These are phyloP conservation scores for Polylopha cassiicola DNA, from an alignment of 2,888 invertebrate species.

Conservation along the genomic window DNA sequence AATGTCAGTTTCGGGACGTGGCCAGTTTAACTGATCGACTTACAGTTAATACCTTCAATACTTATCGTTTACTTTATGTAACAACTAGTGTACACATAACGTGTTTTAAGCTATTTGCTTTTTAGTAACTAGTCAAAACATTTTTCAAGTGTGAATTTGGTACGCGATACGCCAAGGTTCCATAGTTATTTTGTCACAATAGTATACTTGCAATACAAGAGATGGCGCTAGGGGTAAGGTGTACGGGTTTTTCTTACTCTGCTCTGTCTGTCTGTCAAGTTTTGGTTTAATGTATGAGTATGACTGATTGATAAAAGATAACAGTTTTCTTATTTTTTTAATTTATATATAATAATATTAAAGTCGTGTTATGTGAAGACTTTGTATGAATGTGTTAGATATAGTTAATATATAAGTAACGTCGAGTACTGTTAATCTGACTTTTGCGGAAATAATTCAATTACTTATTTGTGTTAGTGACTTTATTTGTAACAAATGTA, in stretches of 20 bases:
- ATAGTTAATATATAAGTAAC: slow-evolving; percentile 24
- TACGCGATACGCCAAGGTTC: no score
- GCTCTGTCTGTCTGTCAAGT: slow-evolving; percentile 19
- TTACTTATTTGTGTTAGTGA: slow-evolving; percentile 23
- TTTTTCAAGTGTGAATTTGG: no score
- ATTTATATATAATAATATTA: no score
- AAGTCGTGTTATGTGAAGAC: no score
- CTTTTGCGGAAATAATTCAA: slow-evolving; percentile 12
- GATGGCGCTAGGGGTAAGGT: slow-evolving; percentile 13
- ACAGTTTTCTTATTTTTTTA: slow-evolving; percentile 12
- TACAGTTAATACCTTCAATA: no score
- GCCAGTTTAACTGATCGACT: no score
- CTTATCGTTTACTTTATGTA: no score
- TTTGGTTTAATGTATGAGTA: slow-evolving; percentile 17
- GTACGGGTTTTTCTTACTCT: slow-evolving; percentile 10
- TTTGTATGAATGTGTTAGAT: slow-evolving; percentile 26
- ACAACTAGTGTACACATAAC: no score
- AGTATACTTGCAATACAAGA: slow-evolving; percentile 4
- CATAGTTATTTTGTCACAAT: no score
- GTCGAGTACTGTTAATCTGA: slow-evolving; percentile 26
- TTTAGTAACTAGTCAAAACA: no score
- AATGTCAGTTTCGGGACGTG: no score
- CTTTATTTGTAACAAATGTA: slow-evolving; percentile 27
- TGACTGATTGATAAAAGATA: slow-evolving; percentile 21
- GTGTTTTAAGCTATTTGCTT: no score